phyloP scores from a whole-genome alignment of 1,140 invertebrate species.

The Bombus pascuorum region DNA sequence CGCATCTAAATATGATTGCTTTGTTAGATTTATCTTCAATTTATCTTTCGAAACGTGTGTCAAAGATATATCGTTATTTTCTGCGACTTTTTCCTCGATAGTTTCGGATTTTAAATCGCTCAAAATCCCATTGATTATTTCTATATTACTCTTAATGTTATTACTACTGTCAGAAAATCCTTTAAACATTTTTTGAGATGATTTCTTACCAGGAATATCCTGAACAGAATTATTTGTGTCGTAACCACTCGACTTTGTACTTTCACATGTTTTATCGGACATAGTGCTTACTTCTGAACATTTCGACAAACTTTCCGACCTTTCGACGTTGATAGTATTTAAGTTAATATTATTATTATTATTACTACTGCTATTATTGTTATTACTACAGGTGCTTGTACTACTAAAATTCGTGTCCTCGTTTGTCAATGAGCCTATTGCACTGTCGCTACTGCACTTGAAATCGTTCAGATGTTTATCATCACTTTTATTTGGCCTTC shows the following conservation, averaged over 20 bases:
- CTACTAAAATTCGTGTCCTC: conserved; percentile 62
- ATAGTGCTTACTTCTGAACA: conserved; percentile 42
- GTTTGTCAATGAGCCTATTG: conserved; percentile 41
- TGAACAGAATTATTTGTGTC: conserved; percentile 54
- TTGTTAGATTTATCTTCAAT: not conserved
- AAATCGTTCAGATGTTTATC: conserved; percentile 36
- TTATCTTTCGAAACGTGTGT: not conserved
- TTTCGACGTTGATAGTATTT: conserved; percentile 14
- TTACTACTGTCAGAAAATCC: conserved; percentile 48
- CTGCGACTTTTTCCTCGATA: not conserved
- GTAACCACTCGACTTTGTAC: conserved; percentile 61
- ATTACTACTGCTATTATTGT: conserved; percentile 55
- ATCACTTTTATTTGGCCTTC: conserved; percentile 38
- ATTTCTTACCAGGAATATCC: conserved; percentile 17
- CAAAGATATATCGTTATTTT: not conserved
- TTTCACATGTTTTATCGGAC: conserved; percentile 16
- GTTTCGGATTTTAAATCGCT: conserved; percentile 45
- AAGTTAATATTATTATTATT: conserved; percentile 33
- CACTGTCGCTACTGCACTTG: conserved; percentile 53
- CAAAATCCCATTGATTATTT: conserved; percentile 58
- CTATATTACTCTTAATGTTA: conserved; percentile 46
- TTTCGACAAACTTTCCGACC: conserved; percentile 59
- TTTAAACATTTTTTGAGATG: conserved; percentile 55
- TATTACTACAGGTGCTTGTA: conserved; percentile 55
- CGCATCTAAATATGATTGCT: conserved; percentile 14